These are phyloP conservation scores for Mionectes macconnelli DNA, from an alignment of 2,113 vertebrate genomes.

Conservation along the genomic window DNA sequence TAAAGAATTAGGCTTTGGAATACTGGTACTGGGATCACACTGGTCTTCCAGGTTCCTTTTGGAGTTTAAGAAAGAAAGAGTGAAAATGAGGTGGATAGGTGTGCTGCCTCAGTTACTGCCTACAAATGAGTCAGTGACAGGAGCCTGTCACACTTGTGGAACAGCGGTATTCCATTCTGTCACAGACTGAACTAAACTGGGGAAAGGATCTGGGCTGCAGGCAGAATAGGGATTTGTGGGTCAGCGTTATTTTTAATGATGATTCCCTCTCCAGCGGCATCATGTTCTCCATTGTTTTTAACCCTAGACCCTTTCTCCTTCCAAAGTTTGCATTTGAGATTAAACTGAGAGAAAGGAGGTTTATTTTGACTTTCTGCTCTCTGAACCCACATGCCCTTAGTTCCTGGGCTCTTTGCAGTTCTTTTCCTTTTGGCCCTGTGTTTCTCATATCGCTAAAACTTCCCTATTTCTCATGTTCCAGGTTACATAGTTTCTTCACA, in stretches of 20 bases:
- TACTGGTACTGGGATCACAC: not conserved
- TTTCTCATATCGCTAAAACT: not conserved
- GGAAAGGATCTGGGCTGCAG: not conserved
- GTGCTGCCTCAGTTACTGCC: not conserved
- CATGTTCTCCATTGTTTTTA: not conserved
- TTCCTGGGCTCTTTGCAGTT: not conserved
- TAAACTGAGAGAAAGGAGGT: not conserved
- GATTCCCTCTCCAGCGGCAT: not conserved
- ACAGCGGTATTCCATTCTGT: not conserved
- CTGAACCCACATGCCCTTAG: not conserved
- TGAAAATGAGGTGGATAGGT: not conserved
- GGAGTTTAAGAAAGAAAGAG: not conserved
- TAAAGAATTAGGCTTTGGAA: not conserved
- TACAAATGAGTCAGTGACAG: rapidly evolving
- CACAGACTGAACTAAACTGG: not conserved
- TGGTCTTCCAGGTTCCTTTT: not conserved
- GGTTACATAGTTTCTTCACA: not conserved
- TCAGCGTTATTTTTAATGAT: not conserved
- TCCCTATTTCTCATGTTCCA: not conserved
- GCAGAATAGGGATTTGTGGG: not conserved
- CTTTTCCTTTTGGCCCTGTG: not conserved
- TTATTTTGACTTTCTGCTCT: not conserved
- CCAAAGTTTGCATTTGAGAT: not conserved
- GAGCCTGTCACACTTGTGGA: not conserved
- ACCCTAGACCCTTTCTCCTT: not conserved